Evolutionary conservation across 2,888 invertebrate genomes (phyloP).

Genomic region (Bembecia ichneumoniformis): DNA sequence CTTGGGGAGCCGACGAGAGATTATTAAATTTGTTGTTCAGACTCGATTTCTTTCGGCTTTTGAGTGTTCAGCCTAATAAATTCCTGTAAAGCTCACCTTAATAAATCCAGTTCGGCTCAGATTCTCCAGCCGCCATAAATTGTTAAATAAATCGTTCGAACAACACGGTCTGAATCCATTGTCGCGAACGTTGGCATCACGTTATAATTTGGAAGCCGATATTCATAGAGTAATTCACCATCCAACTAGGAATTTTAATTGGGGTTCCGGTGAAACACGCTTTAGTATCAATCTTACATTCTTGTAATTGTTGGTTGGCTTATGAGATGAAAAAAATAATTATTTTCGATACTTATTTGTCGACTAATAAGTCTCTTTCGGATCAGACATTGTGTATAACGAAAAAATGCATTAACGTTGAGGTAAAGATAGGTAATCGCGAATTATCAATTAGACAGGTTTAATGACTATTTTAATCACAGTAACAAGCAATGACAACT

Average conservation of each 20-base stretch:
- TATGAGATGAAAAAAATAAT: too few species aligned
- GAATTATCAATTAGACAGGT: too few species aligned
- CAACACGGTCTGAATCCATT: constrained; percentile 33
- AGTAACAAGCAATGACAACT: too few species aligned
- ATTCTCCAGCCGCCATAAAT: constrained; percentile 56
- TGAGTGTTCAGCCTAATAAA: constrained; percentile 41
- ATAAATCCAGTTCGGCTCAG: constrained; percentile 61
- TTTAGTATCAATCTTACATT: not conserved
- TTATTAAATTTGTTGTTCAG: constrained; percentile 19
- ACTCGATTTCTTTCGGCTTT: constrained; percentile 35
- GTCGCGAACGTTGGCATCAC: constrained; percentile 25
- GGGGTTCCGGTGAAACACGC: not conserved
- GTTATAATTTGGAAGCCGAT: constrained; percentile 21
- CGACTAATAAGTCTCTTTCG: too few species aligned
- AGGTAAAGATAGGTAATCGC: too few species aligned
- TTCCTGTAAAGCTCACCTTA: constrained; percentile 51
- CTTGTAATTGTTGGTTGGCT: too few species aligned
- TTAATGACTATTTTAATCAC: too few species aligned
- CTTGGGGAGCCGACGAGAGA: not conserved
- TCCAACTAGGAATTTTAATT: not conserved
- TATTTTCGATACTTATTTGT: too few species aligned
- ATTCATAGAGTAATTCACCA: not conserved
- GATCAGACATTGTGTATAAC: too few species aligned
- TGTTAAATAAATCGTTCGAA: constrained; percentile 60
- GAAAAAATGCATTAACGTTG: too few species aligned